Base-by-base conservation (phyloP, 2,113 vertebrate genomes). In the Trichechus manatus region DNA sequence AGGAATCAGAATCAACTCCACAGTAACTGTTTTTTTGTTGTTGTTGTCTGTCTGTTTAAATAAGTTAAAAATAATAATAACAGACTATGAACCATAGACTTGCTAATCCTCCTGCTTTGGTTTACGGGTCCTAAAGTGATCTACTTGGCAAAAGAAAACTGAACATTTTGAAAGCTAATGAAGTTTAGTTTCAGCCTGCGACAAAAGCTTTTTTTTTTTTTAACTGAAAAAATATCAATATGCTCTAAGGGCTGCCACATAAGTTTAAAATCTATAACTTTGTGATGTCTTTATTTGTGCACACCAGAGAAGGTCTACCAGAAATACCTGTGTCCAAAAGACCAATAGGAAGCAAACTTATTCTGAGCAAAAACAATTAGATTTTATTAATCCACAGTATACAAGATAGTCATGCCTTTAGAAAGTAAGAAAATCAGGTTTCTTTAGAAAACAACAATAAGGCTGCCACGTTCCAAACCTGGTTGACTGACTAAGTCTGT, bases 201-300 rank as follows among this genome's bases (percentile, higher is more conserved):
- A 89, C 31, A 78, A 87, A 92, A 87, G 29, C 59, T 80, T 36
- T 72, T 36, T 72, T 17, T 70, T 17, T 70, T n/a, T 17, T 70
- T 70, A n/a, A n/a, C 33, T 70, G 15, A 70, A 70, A 70, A 70
- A 95, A 44, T 22, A 17, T 8, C 23, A 0, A 53, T 61, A 4
- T 1, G 33, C 20, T 14, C 50, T 70, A 77, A 93, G 23, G 56
- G 13, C 4, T 70, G 13, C 77, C 44, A 66, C 11, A 36, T 27
- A 93, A 72, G 31, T 63, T 80, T 93, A 66, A 95, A 92, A 94
- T 87, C 72, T 39, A 31, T 70, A 88, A 84, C 56, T 44, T 72
- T 63, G 47, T 93, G 85, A n/a, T 25, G 74, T 92, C 20, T 64
- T 66, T 61, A 82, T 42, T 50, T 91, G 27, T 94, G 29, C 56